phyloP scores from a whole-genome alignment of 2,113 vertebrate genomes.

The Stomatorhinus ivindoensis region DNA sequence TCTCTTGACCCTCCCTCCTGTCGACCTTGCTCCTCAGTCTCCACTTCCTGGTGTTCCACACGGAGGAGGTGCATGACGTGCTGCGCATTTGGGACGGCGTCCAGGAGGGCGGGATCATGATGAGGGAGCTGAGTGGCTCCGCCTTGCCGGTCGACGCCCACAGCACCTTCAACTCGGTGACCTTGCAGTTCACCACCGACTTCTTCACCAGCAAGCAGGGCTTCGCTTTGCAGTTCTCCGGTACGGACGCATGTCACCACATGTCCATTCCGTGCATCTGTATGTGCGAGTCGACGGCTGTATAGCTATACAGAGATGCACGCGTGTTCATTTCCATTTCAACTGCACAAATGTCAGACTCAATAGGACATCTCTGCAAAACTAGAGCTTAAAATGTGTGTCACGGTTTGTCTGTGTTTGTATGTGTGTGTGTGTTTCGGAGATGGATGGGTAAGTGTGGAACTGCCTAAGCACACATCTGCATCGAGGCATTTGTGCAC shows the following conservation, averaged over 20 bases:
- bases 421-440: background rate
- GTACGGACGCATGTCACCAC: slow-evolving; percentile 45
- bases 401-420: background rate
- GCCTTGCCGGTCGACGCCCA: slow-evolving; percentile 74
- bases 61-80: slow-evolving; percentile 89
- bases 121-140: slow-evolving; percentile 81
- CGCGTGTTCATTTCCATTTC: background rate
- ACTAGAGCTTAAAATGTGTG: background rate
- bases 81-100: slow-evolving; percentile 93
- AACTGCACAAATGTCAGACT: background rate
- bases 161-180: slow-evolving; percentile 87
- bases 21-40: slow-evolving; percentile 54
- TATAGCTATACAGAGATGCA: background rate
- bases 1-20: background rate
- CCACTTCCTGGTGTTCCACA: slow-evolving; percentile 96
- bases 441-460: background rate
- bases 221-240: slow-evolving; percentile 90
- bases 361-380: background rate
- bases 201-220: slow-evolving; percentile 99
- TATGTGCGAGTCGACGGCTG: background rate
- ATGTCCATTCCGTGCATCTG: background rate
- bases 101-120: slow-evolving; percentile 83
- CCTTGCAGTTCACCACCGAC: slow-evolving; percentile 93
- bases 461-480: background rate
- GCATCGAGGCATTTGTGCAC: background rate